These are phyloP conservation scores for Polypterus bichir DNA, from an alignment of 2,113 vertebrate species.

Conservation along the genomic window DNA sequence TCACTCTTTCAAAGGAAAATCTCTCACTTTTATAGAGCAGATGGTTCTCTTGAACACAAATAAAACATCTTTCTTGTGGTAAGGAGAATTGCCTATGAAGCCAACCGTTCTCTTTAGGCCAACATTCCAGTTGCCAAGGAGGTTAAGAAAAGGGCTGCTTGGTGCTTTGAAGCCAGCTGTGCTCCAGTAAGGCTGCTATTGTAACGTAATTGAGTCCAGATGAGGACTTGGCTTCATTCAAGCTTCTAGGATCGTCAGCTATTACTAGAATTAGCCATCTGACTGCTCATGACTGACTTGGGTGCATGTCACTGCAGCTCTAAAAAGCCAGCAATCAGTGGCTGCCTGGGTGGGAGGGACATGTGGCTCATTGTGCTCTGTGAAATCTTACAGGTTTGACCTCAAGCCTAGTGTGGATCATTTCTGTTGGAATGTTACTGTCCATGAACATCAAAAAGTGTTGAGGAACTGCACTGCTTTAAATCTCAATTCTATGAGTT, in stretches of 20 bases:
- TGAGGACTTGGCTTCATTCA: not conserved
- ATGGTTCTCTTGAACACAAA: not conserved
- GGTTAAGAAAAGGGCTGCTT: not conserved
- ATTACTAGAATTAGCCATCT: not conserved
- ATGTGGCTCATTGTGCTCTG: no score
- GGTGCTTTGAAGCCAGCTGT: constrained; percentile 14
- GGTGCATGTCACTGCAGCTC: not conserved
- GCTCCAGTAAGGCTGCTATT: constrained; percentile 11
- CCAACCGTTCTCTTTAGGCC: not conserved
- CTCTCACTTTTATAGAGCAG: no score
- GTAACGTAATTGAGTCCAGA: constrained; percentile 11
- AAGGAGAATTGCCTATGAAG: constrained; percentile 5
- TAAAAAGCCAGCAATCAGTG: not conserved
- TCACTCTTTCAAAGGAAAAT: no score
- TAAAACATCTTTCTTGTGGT: constrained; percentile 3
- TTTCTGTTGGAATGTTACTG: no score
- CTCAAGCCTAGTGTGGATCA: no score
- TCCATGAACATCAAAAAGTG: no score
- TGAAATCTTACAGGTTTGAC: no score
- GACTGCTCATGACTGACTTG: constrained; percentile 3
- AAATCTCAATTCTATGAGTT: no score
- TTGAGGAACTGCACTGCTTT: no score
- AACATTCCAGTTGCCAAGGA: not conserved
- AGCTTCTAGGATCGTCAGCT: constrained; percentile 2
- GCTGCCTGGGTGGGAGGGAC: no score